Evolutionary conservation across 2,888 invertebrate genomes (phyloP), one percentile per base, ranked within the genome.

Genomic region (Oxytorus armatus): DNA sequence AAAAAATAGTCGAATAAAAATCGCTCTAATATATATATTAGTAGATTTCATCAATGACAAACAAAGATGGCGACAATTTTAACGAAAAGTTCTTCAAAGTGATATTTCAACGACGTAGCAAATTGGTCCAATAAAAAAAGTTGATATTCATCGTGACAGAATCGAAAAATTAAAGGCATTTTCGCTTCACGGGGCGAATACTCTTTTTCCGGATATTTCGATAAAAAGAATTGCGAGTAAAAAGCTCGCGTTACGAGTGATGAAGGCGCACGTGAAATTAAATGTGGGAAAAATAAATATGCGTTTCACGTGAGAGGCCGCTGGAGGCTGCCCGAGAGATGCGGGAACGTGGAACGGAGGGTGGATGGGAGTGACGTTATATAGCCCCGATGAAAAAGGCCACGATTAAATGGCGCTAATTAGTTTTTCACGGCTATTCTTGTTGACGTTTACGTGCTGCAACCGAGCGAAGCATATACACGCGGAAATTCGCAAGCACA

Each of bases 341-440:
- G 11, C 5, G 25, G 39, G 42, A n/a, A 61, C n/a, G n/a, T n/a
- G n/a, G n/a, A n/a, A n/a, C n/a, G n/a, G n/a, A n/a, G n/a, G n/a
- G n/a, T n/a, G n/a, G n/a, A n/a, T n/a, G n/a, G n/a, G 55, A 1
- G 21, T 8, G 25, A 33, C 59, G 16, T 10, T 11, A 14, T 14
- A 10, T 18, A 18, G 16, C 18, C 55, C 57, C 57, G 55, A 69
- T 73, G 77, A 77, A 77, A 81, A 69, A 81, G 65, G 55, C 44
- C 77, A 70, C 80, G 77, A 74, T 77, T 81, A 81, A 81, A 81
- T 81, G 51, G 65, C 80, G 80, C 80, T 81, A 81, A 81, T 81
- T 81, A 81, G 73, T 77, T 81, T 81, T 77, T 65, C 73, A 66
- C 77, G 73, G 65, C 69, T 74, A 69, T 77, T 81, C 69, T n/a